These are phyloP conservation scores for Halcyon chelicuti DNA, from an alignment of 2,797 vertebrate species.

Conservation along the genomic window DNA sequence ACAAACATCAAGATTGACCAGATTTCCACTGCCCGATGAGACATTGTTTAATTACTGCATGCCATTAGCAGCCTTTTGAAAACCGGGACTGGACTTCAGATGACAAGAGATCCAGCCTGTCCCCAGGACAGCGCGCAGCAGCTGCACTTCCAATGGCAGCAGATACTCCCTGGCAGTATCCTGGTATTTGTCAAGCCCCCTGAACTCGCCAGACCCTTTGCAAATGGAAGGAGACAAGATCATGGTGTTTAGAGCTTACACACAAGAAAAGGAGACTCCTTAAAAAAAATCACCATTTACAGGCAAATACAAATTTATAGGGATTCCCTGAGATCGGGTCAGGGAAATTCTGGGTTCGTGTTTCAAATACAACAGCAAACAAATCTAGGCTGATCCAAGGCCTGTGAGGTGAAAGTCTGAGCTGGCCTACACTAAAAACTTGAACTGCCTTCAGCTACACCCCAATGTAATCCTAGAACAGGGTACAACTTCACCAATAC, in stretches of 20 bases:
- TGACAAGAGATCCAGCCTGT: neutral
- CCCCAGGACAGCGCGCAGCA: neutral
- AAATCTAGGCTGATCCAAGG: neutral
- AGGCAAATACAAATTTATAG: neutral
- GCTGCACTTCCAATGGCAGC: neutral
- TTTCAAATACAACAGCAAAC: neutral
- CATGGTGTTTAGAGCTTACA: neutral
- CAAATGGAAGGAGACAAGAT: neutral
- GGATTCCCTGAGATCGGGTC: neutral
- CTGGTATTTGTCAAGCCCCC: neutral
- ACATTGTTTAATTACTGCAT: neutral
- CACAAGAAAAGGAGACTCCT: neutral
- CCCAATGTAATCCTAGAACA: neutral
- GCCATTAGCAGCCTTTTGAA: neutral
- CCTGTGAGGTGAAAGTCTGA: neutral
- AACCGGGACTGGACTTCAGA: neutral
- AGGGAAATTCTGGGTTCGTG: neutral
- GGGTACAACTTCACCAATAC: neutral
- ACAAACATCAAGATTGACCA: conserved; percentile 21
- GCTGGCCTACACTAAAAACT: neutral
- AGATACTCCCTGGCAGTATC: neutral
- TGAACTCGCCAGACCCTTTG: neutral
- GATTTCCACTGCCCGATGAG: neutral
- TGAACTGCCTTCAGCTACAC: neutral
- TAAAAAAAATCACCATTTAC: neutral